Conservation (phyloP, 2,797 vertebrate genomes). For the Aphelocoma californica region DNA sequence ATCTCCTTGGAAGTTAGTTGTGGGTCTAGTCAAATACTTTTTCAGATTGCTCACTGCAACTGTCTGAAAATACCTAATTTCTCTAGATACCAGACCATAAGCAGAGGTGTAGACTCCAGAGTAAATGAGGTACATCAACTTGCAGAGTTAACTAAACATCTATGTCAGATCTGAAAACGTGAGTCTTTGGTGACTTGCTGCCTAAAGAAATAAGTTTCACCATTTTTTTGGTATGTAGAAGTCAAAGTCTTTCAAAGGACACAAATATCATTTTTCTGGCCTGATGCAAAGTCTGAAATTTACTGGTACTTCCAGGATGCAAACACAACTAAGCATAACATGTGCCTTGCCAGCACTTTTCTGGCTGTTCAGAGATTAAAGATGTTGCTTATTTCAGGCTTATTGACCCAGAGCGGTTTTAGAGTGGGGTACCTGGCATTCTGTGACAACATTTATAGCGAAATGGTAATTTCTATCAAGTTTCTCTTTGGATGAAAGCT, state of each 20-base stretch:
- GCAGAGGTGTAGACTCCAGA: neutral
- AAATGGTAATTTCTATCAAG: neutral
- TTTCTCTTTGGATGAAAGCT: neutral
- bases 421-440: neutral
- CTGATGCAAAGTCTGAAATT: neutral
- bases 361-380: neutral
- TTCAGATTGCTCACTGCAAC: neutral
- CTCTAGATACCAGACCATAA: neutral
- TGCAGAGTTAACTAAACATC: neutral
- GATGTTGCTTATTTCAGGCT: neutral
- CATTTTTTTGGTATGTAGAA: neutral
- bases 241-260: neutral
- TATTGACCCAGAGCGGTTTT: neutral
- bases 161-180: neutral
- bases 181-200: neutral
- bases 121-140: neutral
- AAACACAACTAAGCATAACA: neutral
- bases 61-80: neutral
- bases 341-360: neutral
- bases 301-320: neutral
- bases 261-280: neutral
- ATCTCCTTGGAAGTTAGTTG: neutral
- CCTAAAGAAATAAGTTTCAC: neutral
- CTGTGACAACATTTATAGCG: neutral
- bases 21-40: neutral